Conservation (phyloP, 2,113 vertebrate species). For the Ochotona princeps region DNA sequence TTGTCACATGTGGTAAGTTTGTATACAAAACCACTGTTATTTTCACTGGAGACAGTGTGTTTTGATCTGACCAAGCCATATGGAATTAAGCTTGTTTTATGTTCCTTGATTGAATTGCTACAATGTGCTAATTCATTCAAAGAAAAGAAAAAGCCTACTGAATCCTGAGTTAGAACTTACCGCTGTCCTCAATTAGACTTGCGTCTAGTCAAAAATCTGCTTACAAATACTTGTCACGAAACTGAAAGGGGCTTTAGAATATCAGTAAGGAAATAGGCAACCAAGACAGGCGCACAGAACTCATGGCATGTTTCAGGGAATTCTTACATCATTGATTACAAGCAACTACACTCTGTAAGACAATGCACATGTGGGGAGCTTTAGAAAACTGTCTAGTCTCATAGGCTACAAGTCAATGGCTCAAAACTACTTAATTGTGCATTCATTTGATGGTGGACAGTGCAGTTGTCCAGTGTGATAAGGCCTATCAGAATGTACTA, state of each 20-base stretch:
- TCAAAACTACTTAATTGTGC: not conserved
- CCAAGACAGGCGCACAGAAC: not conserved
- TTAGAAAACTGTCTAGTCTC: rapidly evolving
- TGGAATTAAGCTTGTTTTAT: not conserved
- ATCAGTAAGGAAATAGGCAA: not conserved
- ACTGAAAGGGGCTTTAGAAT: not conserved
- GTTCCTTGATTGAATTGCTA: not conserved
- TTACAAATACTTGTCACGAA: not conserved
- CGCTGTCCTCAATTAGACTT: not conserved
- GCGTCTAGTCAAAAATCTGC: not conserved
- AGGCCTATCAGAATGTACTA: not conserved
- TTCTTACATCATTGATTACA: not conserved
- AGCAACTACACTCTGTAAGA: rapidly evolving
- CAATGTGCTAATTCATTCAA: not conserved
- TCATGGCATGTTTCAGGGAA: not conserved
- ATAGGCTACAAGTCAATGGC: not conserved
- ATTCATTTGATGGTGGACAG: not conserved
- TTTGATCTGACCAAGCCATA: not conserved
- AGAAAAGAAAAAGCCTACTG: not conserved
- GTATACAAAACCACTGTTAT: not conserved
- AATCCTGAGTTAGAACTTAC: not conserved
- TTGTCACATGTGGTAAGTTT: not conserved
- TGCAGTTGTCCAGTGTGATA: not conserved
- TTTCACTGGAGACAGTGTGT: not conserved
- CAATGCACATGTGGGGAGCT: rapidly evolving